Evolutionary conservation across 2,888 invertebrate genomes (phyloP).

Genomic region (Apodemia hepburni): DNA sequence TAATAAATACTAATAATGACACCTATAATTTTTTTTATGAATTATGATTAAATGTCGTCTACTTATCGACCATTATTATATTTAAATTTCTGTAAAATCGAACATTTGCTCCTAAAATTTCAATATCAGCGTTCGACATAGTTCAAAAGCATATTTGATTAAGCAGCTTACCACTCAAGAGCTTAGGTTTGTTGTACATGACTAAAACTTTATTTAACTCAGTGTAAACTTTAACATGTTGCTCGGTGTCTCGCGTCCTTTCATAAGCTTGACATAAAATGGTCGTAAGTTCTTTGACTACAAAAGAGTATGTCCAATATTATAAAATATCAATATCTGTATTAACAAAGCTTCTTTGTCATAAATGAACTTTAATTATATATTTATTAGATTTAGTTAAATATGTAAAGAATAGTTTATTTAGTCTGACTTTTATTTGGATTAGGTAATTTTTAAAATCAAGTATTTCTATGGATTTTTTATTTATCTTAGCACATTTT

Average conservation of each 20-base stretch:
- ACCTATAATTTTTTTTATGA: too few relatives aligned
- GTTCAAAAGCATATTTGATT: conserved; percentile 16
- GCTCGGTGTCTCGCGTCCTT: conserved; percentile 27
- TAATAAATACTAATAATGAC: too few relatives aligned
- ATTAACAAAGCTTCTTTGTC: too few relatives aligned
- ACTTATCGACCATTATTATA: neutral
- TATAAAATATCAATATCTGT: too few relatives aligned
- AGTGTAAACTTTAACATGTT: conserved; percentile 32
- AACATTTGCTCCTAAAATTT: neutral
- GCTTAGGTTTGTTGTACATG: conserved; percentile 22
- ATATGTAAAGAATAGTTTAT: too few relatives aligned
- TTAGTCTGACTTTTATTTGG: too few relatives aligned
- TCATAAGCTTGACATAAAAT: conserved; percentile 22
- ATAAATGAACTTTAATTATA: too few relatives aligned
- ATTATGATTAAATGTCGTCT: too few relatives aligned
- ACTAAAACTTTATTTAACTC: conserved; percentile 27
- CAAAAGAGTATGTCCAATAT: neutral
- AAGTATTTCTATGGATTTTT: too few relatives aligned
- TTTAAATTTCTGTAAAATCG: neutral
- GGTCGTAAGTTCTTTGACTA: conserved; percentile 1
- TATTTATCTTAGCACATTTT: too few relatives aligned
- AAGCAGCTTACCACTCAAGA: conserved; percentile 21
- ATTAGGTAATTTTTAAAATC: too few relatives aligned
- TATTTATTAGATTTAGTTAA: too few relatives aligned
- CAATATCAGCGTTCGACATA: neutral